phyloP scores from a whole-genome alignment of 2,888 invertebrate genomes.

The Lithophane semibrunnea region DNA sequence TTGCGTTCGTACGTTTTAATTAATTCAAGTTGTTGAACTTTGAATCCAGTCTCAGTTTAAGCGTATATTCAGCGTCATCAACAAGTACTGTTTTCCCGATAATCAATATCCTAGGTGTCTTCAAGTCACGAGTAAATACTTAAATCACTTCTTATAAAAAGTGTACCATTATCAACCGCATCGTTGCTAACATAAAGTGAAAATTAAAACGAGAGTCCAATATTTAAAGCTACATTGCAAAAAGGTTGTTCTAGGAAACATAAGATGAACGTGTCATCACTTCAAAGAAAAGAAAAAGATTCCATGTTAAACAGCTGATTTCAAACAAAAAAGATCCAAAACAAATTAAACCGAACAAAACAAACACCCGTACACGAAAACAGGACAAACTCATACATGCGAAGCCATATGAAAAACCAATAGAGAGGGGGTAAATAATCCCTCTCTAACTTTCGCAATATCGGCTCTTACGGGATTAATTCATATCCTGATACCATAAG shows the following conservation, averaged over 20 bases:
- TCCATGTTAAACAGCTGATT: background rate
- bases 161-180: background rate
- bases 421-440: constrained; percentile 73
- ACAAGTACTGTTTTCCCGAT: too few species aligned
- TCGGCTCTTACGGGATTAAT: constrained; percentile 80
- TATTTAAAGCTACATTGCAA: background rate
- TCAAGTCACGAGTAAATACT: background rate
- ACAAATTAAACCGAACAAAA: background rate
- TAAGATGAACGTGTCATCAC: background rate
- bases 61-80: too few species aligned
- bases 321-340: background rate
- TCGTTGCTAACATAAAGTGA: background rate
- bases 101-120: background rate
- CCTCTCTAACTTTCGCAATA: constrained; percentile 74
- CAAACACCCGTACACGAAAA: constrained; percentile 59
- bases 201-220: background rate
- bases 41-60: too few species aligned
- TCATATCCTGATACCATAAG: constrained; percentile 76
- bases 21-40: too few species aligned
- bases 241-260: background rate
- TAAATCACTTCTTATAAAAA: background rate
- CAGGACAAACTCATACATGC: constrained; percentile 59
- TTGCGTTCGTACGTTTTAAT: too few species aligned
- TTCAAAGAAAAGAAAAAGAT: background rate
- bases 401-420: constrained; percentile 70